Evolutionary conservation across 2,797 vertebrate genomes (phyloP), one percentile per base, ranked within the genome.

Genomic region (Heterohyrax brucei): DNA sequence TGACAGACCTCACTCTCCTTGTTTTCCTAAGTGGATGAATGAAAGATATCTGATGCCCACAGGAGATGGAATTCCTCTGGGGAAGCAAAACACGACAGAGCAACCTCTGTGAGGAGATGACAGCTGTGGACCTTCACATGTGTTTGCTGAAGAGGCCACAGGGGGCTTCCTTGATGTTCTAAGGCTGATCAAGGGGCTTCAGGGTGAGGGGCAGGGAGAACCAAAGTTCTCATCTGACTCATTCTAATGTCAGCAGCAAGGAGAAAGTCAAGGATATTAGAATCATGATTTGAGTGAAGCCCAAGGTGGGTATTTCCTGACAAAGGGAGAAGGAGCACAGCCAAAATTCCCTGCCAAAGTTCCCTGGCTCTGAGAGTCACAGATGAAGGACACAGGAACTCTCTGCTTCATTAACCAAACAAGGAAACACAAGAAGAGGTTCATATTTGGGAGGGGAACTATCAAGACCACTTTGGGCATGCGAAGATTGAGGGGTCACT

Each of bases 301-400:
- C 72, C 77, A 81, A 79, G 85, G 70, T 92, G 89, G 82, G 76
- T 96, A 96, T 96, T 93, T 97, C 89, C 95, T 97, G 95, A 93
- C 96, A 97, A 62, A 97, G 89, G 30, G 48, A 50, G 75, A 77
- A 89, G 84, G 18, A 93, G 30, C 12, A 50, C 30, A 21, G 88
- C 87, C 85, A 87, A 73, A 83, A 83, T 84, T 94, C 89, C 70
- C 76, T 96, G 96, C 95, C 95, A 96, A 77, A 93, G 93, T 66
- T 86, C 82, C 62, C 88, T 44, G 1, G 86, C 77, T 95, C 86
- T n/a, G 76, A 95, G 95, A 92, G 87, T 89, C 86, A 72, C 10
- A 3, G 93, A 92, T 93, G 84, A 95, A 95, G 87, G 89, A 82
- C 80, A 46, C n/a, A 84, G 87, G 93, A 70, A 93, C 33, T 95